These are phyloP conservation scores for Eurosta solidaginis DNA, from an alignment of 1,140 invertebrate genomes.

Conservation along the genomic window DNA sequence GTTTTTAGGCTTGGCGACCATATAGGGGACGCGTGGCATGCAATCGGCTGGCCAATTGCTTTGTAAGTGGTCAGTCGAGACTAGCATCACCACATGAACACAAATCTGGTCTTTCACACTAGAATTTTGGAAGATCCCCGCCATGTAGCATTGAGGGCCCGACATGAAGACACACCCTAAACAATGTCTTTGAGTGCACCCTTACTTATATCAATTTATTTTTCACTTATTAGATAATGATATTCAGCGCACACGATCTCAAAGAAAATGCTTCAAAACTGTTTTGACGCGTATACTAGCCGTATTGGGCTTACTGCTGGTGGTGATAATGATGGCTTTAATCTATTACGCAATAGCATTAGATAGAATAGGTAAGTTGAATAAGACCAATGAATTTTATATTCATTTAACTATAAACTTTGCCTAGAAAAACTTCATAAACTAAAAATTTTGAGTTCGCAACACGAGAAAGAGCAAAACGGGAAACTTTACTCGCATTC, in stretches of 20 bases:
- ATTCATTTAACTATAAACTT: background rate
- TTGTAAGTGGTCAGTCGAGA: no score
- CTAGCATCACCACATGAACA: no score
- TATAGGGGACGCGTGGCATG: no score
- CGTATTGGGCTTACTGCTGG: constrained; percentile 41
- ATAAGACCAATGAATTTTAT: background rate
- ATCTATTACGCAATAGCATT: constrained; percentile 51
- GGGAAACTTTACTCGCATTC: background rate
- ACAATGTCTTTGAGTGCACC: no score
- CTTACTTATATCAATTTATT: no score
- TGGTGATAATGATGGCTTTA: constrained; percentile 42
- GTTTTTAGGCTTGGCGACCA: no score
- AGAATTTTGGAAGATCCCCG: no score
- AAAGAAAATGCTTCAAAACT: constrained; percentile 32
- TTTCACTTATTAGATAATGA: constrained; percentile 40
- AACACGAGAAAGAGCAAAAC: constrained; percentile 21
- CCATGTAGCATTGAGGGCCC: no score
- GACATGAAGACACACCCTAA: no score
- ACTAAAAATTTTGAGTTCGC: background rate
- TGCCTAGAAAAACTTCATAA: constrained; percentile 27
- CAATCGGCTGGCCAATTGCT: no score
- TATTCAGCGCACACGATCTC: constrained; percentile 30
- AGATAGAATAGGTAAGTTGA: constrained; percentile 46
- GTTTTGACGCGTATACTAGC: constrained; percentile 41
- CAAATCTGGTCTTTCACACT: no score